Evolutionary conservation across 35 echinoderm and acorn worm genomes (phyloP), one percentile per base, ranked within the genome.

Genomic region (Ophioderma brevispina): DNA sequence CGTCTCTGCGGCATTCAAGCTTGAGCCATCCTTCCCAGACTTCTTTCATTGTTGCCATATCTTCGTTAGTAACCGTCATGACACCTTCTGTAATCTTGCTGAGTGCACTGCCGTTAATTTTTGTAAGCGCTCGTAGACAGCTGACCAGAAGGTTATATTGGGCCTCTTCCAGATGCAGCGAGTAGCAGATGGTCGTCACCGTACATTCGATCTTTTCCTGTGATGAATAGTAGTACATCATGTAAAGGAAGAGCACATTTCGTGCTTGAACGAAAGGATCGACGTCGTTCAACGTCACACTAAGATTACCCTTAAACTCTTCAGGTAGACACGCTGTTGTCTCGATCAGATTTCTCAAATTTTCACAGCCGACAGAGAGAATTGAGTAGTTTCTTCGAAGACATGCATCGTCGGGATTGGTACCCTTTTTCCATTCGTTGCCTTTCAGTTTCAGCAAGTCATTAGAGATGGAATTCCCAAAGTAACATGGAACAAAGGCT

Each of bases 401-500:
- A 30, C 39, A 23, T 38, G 36, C 31, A 0, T 82, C 64, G 23
- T 38, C 49, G 21, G 56, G 30, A 43, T 38, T 38, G 21, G 36
- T 28, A 39, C 23, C n/a, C 1, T 40, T 75, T 18, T 34, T 85
- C 81, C 79, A 77, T 55, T 95, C 94, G 78, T 92, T 92, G 13
- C 46, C 40, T 36, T 88, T 38, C 52, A 95, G 80, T 31, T 95
- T 87, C 40, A 95, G 43, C 0, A 95, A 46, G 40, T 95, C 94
- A 31, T 43, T 78, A 0, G 94, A 90, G 32, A 91, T 64, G 1
- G 85, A 79, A 32, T 95, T 92, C 19, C 94, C 87, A 37, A 91
- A 88, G 50, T 95, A 95, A 50, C 2, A 88, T 8, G 85, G 89
- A 25, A 64, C 21, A 35, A 86, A 78, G 13, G 6, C 43, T 34